Percentiles rank a stretch among this genome's conserved stretches.
Conservation (phyloP, 2,888 invertebrate genomes). For the Diploptera punctata region DNA sequence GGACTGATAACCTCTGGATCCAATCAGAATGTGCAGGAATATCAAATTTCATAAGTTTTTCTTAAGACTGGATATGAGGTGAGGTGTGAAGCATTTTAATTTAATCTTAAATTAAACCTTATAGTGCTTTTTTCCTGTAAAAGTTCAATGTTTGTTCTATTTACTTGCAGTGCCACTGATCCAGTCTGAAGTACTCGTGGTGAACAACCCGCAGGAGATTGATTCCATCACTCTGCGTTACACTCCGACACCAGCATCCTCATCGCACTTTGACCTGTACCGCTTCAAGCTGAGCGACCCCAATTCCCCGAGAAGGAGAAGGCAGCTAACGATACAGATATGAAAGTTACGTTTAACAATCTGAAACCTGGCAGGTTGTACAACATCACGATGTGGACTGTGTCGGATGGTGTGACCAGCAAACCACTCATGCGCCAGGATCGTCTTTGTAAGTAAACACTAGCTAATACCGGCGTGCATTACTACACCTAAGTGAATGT, state of each 20-base stretch:
- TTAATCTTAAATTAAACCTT: no score
- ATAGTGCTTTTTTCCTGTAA: no score
- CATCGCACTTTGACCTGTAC: conserved; percentile 86
- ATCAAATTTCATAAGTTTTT: no score
- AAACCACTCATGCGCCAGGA: conserved; percentile 89
- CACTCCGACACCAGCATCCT: conserved; percentile 83
- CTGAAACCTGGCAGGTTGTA: conserved; percentile 88
- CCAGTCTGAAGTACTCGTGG: conserved; percentile 89
- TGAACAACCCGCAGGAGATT: conserved; percentile 77
- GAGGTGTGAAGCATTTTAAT: no score
- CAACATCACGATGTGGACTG: conserved; percentile 94
- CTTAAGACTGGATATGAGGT: no score
- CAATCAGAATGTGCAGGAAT: no score
- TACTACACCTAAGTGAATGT: no score
- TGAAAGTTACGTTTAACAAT: conserved; percentile 66
- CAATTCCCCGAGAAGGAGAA: conserved; percentile 74
- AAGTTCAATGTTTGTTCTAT: no score
- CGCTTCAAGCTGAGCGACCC: conserved; percentile 81
- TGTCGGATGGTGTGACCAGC: conserved; percentile 82
- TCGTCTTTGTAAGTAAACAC: conserved; percentile 76
- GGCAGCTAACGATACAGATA: conserved; percentile 72
- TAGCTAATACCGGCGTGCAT: no score
- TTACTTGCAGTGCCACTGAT: conserved; percentile 91
- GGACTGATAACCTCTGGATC: no score
- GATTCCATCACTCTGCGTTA: conserved; percentile 77